Conservation (phyloP, 2,113 vertebrate species). For the Paedocypris sp. region DNA sequence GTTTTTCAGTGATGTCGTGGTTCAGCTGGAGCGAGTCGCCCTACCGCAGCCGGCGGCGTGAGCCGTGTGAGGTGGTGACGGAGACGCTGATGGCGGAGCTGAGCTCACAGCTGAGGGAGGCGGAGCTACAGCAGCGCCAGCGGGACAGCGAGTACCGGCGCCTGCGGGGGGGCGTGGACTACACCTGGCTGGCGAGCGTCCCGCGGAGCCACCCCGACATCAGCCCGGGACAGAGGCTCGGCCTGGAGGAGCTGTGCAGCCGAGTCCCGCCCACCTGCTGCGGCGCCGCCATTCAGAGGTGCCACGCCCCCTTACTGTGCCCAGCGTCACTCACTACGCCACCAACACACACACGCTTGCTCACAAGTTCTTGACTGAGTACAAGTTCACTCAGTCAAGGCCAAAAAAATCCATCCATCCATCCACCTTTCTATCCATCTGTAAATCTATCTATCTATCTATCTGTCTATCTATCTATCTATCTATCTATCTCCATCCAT, state of each 20-base stretch:
- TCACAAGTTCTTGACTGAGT: too few species aligned
- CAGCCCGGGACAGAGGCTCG: constrained; percentile 73
- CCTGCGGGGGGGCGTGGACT: constrained; percentile 81
- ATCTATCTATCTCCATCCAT: too few species aligned
- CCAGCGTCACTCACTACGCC: too few species aligned
- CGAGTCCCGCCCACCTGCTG: constrained; percentile 85
- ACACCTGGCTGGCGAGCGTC: constrained; percentile 84
- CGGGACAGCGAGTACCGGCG: constrained; percentile 68
- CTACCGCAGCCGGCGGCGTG: constrained; percentile 59
- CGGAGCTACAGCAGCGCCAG: constrained; percentile 73
- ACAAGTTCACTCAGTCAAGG: too few species aligned
- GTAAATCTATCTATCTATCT: too few species aligned
- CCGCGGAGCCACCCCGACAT: constrained; percentile 70
- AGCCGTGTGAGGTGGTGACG: constrained; percentile 74
- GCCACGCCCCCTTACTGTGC: too few species aligned
- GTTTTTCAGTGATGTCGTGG: constrained; percentile 88
- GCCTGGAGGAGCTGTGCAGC: constrained; percentile 82
- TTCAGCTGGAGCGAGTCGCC: constrained; percentile 75
- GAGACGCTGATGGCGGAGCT: constrained; percentile 96
- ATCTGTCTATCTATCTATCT: too few species aligned
- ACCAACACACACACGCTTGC: too few species aligned
- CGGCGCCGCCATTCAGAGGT: constrained; percentile 84
- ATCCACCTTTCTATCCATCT: too few species aligned
- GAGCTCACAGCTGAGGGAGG: constrained; percentile 82
- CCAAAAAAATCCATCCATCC: too few species aligned